Evolutionary conservation across 2,113 vertebrate species (phyloP).

Genomic region (Coryphaenoides rupestris): DNA sequence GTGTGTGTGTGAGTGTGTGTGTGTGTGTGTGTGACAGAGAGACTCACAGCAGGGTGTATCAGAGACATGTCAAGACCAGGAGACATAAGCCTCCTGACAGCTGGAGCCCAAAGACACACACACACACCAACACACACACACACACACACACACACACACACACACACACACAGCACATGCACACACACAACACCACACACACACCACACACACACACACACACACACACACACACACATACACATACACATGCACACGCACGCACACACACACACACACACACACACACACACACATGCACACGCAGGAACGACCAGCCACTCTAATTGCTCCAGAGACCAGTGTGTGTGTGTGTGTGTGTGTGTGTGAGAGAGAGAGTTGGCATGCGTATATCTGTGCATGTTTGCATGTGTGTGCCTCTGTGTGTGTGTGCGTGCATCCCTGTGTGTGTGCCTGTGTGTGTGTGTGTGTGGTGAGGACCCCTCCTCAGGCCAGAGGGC

Average conservation of each 20-base stretch:
- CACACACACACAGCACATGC: conserved; percentile 20
- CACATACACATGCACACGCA: conserved; percentile 6
- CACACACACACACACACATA: conserved; percentile 20
- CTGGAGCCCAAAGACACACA: conserved; percentile 55
- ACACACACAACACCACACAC: too few species aligned
- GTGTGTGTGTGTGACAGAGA: conserved; percentile 36
- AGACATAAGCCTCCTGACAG: conserved; percentile 72
- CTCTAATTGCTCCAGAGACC: conserved; percentile 67
- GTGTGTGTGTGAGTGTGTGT: conserved; percentile 24
- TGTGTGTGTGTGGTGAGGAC: conserved; percentile 11
- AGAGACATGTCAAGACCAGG: conserved; percentile 69
- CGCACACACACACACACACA: conserved; percentile 15
- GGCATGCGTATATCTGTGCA: conserved; percentile 10
- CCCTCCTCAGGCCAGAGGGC: conserved; percentile 50
- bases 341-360: conserved; percentile 40
- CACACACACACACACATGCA: conserved; percentile 27
- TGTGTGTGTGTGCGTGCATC: too few species aligned
- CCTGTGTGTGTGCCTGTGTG: too few species aligned
- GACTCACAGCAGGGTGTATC: conserved; percentile 62
- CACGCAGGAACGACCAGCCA: conserved; percentile 29
- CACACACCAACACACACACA: conserved; percentile 32
- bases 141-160: conserved; percentile 20
- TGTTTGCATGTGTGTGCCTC: not conserved
- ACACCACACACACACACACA: too few species aligned
- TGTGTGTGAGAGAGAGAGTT: conserved; percentile 28